phyloP scores from a whole-genome alignment of 2,888 invertebrate species.

The Icerya purchasi region DNA sequence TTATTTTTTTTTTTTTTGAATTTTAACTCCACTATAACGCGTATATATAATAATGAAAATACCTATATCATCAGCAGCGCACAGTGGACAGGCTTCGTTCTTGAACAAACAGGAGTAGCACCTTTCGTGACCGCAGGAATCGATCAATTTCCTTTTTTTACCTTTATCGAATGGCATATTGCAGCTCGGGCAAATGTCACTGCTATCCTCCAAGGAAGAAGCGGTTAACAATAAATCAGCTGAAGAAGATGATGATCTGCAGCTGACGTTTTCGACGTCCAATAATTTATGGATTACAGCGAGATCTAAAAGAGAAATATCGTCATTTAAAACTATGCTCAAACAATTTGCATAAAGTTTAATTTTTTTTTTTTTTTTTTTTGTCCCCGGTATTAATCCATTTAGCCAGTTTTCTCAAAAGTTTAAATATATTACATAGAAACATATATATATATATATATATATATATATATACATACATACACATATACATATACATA shows the following conservation, averaged over 20 bases:
- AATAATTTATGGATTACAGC: constrained; percentile 12
- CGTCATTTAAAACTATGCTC: no score
- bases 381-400: no score
- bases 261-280: constrained; percentile 2
- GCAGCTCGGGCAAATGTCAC: constrained; percentile 52
- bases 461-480: no score
- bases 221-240: not conserved
- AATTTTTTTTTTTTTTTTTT: no score
- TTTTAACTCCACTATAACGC: no score
- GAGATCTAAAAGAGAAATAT: constrained; percentile 5
- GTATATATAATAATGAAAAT: no score
- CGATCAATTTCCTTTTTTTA: constrained; percentile 82
- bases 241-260: not conserved
- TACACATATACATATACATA: no score
- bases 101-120: constrained; percentile 89
- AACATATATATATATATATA: no score
- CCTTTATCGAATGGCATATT: constrained; percentile 90
- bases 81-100: constrained; percentile 75
- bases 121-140: constrained; percentile 85
- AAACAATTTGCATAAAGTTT: no score
- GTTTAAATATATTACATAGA: no score
- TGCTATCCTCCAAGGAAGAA: not conserved
- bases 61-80: constrained; percentile 26
- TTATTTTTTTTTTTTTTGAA: no score
- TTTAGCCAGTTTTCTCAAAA: no score